Evolutionary conservation across 2,888 invertebrate genomes (phyloP), one percentile per base, ranked within the genome.

Genomic region (Orgyia antiqua): DNA sequence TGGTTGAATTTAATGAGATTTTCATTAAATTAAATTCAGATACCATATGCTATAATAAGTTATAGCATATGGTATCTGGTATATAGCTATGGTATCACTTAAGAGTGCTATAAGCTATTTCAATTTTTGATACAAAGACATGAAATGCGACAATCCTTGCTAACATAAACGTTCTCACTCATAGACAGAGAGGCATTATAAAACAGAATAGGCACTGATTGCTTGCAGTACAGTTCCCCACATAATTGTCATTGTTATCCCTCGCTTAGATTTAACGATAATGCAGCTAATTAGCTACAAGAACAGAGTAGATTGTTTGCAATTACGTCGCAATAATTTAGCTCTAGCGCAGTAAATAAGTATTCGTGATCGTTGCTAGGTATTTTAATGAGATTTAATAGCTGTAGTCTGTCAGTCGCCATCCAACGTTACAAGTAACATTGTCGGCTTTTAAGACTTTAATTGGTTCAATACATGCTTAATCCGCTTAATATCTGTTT

Each of bases 371-470:
- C 65, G 70, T 69, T 61, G 65, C 68, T 70, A 69, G 69, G 65
- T 71, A 78, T 76, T 74, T 76, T 74, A 79, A 78, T 75, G 73
- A 76, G 71, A 70, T 73, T 76, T 72, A 80, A 76, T 74, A 73
- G 70, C 59, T 43, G 51, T 49, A 41, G 56, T 50, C 32, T 52
- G 51, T 52, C 58, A 60, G 57, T 47, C 51, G 42, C 46, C 40
- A 49, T 13, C 18, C 18, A 51, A 50, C 54, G 51, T 53, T 47
- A 50, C 64, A 60, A 58, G 59, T 58, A 58, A 68, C 65, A 61
- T 62, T 66, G 70, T 67, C 69, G 63, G 65, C 68, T 71, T 68
- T 66, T 66, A 70, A 72, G 58, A 5, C 72, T 64, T 71, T 80
- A 78, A 78, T 78, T 78, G 76, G 71, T 77, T 74, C 67, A 66